A percentile compares a stretch with the other conserved stretches of the same genome.
Conservation (phyloP, 2,113 vertebrate species). For the Mobula birostris region DNA sequence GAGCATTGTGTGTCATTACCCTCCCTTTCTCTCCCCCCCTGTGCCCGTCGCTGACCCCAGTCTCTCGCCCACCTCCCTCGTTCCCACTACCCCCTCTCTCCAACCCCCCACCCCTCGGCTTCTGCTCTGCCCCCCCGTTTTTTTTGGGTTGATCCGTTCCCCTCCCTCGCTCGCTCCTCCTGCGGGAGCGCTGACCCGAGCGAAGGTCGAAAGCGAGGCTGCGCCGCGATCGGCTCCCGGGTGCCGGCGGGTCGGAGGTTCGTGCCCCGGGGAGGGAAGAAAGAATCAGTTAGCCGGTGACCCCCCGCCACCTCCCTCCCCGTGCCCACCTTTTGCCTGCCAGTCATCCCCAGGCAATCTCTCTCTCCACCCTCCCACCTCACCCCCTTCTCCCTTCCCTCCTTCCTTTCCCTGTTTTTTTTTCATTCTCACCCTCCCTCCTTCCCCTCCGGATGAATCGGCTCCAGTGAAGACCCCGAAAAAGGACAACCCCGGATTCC, state of each 20-base stretch:
- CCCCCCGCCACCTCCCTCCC: slow-evolving; percentile 67
- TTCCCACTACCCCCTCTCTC: slow-evolving; percentile 34
- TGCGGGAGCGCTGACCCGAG: slow-evolving; percentile 33
- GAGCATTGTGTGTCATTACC: slow-evolving; percentile 48
- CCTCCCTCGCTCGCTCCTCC: slow-evolving; percentile 8
- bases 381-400: slow-evolving; percentile 53
- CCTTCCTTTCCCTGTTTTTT: neutral
- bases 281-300: slow-evolving; percentile 58
- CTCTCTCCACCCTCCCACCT: slow-evolving; percentile 45
- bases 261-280: slow-evolving; percentile 29
- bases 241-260: slow-evolving; percentile 30
- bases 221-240: slow-evolving; percentile 22
- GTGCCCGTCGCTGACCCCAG: slow-evolving; percentile 42
- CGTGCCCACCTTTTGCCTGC: slow-evolving; percentile 39
- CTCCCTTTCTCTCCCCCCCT: slow-evolving; percentile 41
- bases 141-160: slow-evolving; percentile 18
- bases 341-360: slow-evolving; percentile 43
- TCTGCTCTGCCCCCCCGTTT: slow-evolving; percentile 46
- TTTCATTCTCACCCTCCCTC: neutral
- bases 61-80: neutral
- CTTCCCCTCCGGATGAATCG: neutral
- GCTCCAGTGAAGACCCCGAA: slow-evolving; percentile 16
- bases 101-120: slow-evolving; percentile 45
- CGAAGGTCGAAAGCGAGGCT: slow-evolving; percentile 35
- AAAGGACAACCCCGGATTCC: slow-evolving; percentile 69